Conservation (phyloP, 1,140 invertebrate species). For the Goniozus legneri region DNA sequence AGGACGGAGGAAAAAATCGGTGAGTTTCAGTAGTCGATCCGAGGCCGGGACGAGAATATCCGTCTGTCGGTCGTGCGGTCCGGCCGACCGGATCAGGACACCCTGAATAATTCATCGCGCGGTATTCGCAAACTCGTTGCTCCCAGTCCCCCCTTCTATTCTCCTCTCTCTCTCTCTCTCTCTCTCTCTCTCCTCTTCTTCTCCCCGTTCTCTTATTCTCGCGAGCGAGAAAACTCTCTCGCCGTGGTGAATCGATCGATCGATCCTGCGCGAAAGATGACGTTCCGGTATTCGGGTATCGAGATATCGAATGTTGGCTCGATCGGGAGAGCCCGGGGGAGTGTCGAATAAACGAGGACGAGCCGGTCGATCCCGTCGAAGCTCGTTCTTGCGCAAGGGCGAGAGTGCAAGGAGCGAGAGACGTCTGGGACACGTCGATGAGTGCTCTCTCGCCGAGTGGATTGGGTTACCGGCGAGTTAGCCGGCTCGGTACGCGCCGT, state of each 20-base stretch:
- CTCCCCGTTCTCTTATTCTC: background rate
- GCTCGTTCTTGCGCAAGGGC: too few species aligned
- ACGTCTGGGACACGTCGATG: slow-evolving; percentile 26
- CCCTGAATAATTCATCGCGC: slow-evolving; percentile 46
- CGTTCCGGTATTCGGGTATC: too few species aligned
- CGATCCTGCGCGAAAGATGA: too few species aligned
- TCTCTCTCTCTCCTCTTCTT: background rate
- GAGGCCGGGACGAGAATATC: slow-evolving; percentile 27
- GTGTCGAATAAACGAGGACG: too few species aligned
- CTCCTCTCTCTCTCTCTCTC: background rate
- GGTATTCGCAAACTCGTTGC: slow-evolving; percentile 4
- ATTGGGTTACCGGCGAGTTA: slow-evolving; percentile 48
- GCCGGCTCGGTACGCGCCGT: slow-evolving; percentile 43
- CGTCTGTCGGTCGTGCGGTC: slow-evolving; percentile 18
- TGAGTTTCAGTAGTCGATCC: slow-evolving; percentile 20
- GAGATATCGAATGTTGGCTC: too few species aligned
- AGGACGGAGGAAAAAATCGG: slow-evolving; percentile 21
- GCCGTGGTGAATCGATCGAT: too few species aligned
- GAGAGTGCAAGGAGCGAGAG: slow-evolving; percentile 13
- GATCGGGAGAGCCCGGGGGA: too few species aligned
- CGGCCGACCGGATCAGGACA: slow-evolving; percentile 34
- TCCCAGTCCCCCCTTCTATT: background rate
- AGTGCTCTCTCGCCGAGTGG: slow-evolving; percentile 38
- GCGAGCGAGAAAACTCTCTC: background rate
- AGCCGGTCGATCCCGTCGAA: too few species aligned